phyloP scores from a whole-genome alignment of 2,888 invertebrate genomes.

The Teinopalpus imperialis region DNA sequence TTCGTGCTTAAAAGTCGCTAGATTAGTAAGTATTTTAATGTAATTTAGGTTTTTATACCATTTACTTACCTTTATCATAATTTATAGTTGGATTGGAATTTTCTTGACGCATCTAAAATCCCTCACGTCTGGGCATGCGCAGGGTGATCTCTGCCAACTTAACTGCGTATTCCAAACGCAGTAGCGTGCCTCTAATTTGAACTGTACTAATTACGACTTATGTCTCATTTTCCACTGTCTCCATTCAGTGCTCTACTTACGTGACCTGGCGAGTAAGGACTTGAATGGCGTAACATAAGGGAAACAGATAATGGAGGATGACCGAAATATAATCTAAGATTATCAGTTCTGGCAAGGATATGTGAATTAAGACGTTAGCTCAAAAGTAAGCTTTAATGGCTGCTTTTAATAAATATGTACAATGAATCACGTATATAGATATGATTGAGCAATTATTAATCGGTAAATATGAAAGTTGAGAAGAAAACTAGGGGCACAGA shows the following conservation, averaged over 20 bases:
- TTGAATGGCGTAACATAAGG: neutral
- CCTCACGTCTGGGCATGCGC: slow-evolving; percentile 52
- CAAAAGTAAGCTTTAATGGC: no score
- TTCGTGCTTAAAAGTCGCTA: neutral
- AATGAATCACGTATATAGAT: no score
- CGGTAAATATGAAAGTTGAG: no score
- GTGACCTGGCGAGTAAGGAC: neutral
- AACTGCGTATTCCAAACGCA: no score
- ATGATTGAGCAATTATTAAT: no score
- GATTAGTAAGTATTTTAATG: slow-evolving; percentile 9
- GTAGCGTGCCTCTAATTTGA: slow-evolving; percentile 31
- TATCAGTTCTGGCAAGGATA: neutral
- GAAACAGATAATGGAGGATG: neutral
- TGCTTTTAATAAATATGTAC: no score
- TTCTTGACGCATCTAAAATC: slow-evolving; percentile 53
- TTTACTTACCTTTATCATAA: slow-evolving; percentile 51
- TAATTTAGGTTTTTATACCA: slow-evolving; percentile 38
- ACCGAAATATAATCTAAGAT: neutral
- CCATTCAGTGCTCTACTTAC: slow-evolving; percentile 2
- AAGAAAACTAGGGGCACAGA: no score
- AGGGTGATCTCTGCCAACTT: slow-evolving; percentile 28
- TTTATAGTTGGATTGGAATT: slow-evolving; percentile 6
- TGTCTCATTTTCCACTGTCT: neutral
- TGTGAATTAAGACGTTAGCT: no score
- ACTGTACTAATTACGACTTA: slow-evolving; percentile 4